Percentiles rank a stretch among this genome's conserved stretches.
Evolutionary conservation across 1,140 invertebrate species (phyloP).

Genomic region (Oryctes rhinoceros): DNA sequence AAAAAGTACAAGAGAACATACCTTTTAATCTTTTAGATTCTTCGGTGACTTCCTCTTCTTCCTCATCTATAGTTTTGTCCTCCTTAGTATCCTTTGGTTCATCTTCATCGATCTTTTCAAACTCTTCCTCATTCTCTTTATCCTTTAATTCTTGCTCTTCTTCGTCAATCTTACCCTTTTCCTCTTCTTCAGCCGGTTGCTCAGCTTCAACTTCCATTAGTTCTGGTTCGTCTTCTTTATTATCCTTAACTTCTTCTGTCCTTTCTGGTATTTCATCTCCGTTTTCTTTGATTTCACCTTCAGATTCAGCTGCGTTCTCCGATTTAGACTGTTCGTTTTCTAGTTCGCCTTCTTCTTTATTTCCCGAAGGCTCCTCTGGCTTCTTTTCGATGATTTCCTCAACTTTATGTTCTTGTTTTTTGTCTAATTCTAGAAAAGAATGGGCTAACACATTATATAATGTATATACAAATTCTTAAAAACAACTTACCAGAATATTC

Average conservation of each 20-base stretch:
- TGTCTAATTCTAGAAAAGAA: slow-evolving; percentile 59
- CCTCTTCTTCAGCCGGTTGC: slow-evolving; percentile 47
- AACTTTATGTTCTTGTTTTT: slow-evolving; percentile 60
- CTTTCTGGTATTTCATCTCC: slow-evolving; percentile 62
- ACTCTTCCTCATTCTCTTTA: slow-evolving; percentile 58
- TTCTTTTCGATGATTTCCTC: slow-evolving; percentile 59
- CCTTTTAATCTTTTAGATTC: slow-evolving; percentile 43
- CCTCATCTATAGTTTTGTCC: slow-evolving; percentile 39
- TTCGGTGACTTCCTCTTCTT: slow-evolving; percentile 43
- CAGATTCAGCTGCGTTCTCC: slow-evolving; percentile 50
- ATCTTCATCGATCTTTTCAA: slow-evolving; percentile 55
- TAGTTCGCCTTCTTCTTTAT: slow-evolving; percentile 54
- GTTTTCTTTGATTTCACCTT: slow-evolving; percentile 61
- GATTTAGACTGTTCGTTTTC: slow-evolving; percentile 48
- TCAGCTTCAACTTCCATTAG: slow-evolving; percentile 55
- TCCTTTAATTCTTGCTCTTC: slow-evolving; percentile 48
- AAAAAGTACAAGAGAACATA: background rate
- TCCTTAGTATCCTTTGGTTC: slow-evolving; percentile 40
- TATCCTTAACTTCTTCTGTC: slow-evolving; percentile 54
- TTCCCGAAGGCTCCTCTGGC: slow-evolving; percentile 58
- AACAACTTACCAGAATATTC: slow-evolving; percentile 57
- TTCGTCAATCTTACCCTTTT: slow-evolving; percentile 55
- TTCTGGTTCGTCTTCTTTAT: slow-evolving; percentile 60
- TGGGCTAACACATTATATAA: too few species aligned
- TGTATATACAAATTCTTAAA: background rate